Conservation (phyloP, 2,888 invertebrate species). For the Uropetala carovei region DNA sequence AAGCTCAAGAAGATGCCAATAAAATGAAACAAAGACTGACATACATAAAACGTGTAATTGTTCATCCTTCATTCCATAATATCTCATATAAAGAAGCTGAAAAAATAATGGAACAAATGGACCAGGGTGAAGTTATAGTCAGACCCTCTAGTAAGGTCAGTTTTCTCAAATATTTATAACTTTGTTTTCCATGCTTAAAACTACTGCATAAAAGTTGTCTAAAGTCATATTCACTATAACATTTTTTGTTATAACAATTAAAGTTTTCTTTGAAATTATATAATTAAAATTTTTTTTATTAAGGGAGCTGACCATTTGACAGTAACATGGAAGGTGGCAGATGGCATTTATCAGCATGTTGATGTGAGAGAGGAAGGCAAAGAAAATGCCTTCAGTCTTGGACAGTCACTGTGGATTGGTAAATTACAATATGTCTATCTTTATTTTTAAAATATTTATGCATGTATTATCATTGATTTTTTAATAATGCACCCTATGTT, state of each 20-base stretch:
- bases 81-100: slow-evolving; percentile 95
- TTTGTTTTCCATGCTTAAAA: background rate
- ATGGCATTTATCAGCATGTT: slow-evolving; percentile 96
- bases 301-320: slow-evolving; percentile 95
- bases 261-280: too few species aligned
- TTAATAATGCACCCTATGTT: too few species aligned
- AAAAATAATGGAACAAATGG: slow-evolving; percentile 92
- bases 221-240: background rate
- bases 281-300: slow-evolving; percentile 66
- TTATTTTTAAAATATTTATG: background rate
- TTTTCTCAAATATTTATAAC: background rate
- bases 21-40: slow-evolving; percentile 89
- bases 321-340: slow-evolving; percentile 98
- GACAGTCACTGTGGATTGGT: slow-evolving; percentile 90
- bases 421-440: slow-evolving; percentile 71
- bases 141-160: slow-evolving; percentile 94
- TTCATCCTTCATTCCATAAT: slow-evolving; percentile 98
- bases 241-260: background rate
- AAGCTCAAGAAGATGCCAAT: slow-evolving; percentile 88
- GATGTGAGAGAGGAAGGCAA: slow-evolving; percentile 97
- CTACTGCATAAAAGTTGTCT: too few species aligned
- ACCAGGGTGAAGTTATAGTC: slow-evolving; percentile 97
- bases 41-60: slow-evolving; percentile 96
- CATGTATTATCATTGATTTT: too few species aligned
- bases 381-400: slow-evolving; percentile 96